Base-by-base conservation (phyloP, 2,113 vertebrate genomes). In the Uria lomvia region DNA sequence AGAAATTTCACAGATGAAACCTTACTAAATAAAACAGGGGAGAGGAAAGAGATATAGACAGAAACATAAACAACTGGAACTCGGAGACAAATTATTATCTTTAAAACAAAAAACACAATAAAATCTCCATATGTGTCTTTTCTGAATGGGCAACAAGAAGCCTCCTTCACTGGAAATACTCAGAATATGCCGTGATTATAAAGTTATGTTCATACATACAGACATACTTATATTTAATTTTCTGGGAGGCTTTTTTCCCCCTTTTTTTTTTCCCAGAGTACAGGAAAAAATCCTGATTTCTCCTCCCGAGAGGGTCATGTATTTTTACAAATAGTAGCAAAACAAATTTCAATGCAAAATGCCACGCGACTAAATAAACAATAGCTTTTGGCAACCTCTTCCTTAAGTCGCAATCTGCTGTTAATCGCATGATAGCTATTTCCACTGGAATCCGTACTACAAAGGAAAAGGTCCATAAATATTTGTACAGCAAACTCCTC, bases 21-120 rank as follows among this genome's bases (percentile, higher is more conserved):
- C 95, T 95, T 92, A 94, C 96, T 96, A 97, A 98, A 98, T 97
- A 97, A 98, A 98, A 97, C 96, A 96, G 83, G 83, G 53, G 88
- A 97, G 97, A 97, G 91, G 94, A 82, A 93, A 97, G 93, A 96
- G 96, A 72, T 93, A 95, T 88, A 95, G 93, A 88, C 79, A 97
- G 96, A 96, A 96, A 88, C 89, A 97, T 96, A 98, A 98, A 96
- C 94, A 95, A 97, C 96, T 78, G 91, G 74, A 92, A 94, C 60
- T 14, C 42, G 11, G 86, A 97, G 96, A 96, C 97, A 88, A 97
- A 97, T 97, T 97, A 97, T 97, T 97, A 85, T 91, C 94, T 77
- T 71, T 91, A 77, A 90, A 96, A 87, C 92, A 95, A 95, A 96
- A 95, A 81, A 93, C 83, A 96, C 93, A 92, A 80, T 77, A 73